phyloP scores from a whole-genome alignment of 2,888 invertebrate species.

The Limulus polyphemus region DNA sequence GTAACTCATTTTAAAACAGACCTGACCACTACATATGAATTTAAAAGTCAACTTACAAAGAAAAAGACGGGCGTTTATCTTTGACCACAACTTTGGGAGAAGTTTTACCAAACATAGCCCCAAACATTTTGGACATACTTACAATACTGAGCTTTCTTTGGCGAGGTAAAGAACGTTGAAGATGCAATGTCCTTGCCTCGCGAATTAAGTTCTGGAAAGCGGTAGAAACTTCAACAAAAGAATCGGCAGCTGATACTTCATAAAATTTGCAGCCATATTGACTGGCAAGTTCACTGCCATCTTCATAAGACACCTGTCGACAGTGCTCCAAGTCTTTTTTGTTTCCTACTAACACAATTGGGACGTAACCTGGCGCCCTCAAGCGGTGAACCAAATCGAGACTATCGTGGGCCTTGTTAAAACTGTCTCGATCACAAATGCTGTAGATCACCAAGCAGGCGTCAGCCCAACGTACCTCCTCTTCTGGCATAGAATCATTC shows the following conservation, averaged over 20 bases:
- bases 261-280: slow-evolving; percentile 34
- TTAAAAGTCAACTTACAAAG: no score
- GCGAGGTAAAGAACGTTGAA: slow-evolving; percentile 6
- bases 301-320: slow-evolving; percentile 46
- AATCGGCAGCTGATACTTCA: slow-evolving; percentile 20
- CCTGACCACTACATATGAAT: no score
- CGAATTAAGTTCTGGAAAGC: slow-evolving; percentile 9
- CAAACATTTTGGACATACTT: slow-evolving; percentile 19
- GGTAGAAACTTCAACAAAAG: slow-evolving; percentile 7
- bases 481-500: slow-evolving; percentile 50
- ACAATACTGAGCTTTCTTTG: slow-evolving; percentile 18
- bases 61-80: no score
- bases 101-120: slow-evolving; percentile 20
- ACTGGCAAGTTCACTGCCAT: slow-evolving; percentile 12
- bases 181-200: slow-evolving; percentile 7
- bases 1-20: no score
- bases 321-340: slow-evolving; percentile 47
- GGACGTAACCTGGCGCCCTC: slow-evolving; percentile 3
- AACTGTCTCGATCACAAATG: slow-evolving; percentile 54
- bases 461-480: slow-evolving; percentile 68
- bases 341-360: slow-evolving; percentile 13
- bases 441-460: slow-evolving; percentile 47
- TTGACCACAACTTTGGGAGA: no score
- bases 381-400: not conserved
- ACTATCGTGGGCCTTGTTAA: slow-evolving; percentile 32